These are phyloP conservation scores for Hippocampus barbouri DNA, from an alignment of 2,113 vertebrate genomes.

Conservation along the genomic window DNA sequence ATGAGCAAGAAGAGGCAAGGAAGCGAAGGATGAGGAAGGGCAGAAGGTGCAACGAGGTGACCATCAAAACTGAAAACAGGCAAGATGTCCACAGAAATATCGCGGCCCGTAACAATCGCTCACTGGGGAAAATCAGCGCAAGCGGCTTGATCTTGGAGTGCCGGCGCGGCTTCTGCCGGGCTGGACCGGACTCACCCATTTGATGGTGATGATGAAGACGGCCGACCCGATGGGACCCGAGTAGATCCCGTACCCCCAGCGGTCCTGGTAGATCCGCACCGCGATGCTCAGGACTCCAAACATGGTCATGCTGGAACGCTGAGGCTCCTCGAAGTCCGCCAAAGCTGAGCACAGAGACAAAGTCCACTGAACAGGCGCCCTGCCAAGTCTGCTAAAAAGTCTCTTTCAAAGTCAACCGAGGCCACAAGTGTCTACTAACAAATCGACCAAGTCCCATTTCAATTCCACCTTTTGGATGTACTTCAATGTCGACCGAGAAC, in stretches of 20 bases:
- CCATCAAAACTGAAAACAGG: too few relatives aligned
- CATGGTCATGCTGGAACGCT: slow-evolving; percentile 86
- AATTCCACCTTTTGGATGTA: too few relatives aligned
- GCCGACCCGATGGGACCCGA: slow-evolving; percentile 91
- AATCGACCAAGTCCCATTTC: too few relatives aligned
- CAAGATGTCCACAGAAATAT: too few relatives aligned
- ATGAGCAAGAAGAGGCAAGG: background rate
- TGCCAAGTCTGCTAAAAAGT: background rate
- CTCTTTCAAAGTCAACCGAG: background rate
- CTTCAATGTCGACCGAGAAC: too few relatives aligned
- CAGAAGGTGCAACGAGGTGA: background rate
- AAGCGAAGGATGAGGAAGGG: background rate
- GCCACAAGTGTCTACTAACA: too few relatives aligned
- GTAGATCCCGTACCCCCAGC: slow-evolving; percentile 90
- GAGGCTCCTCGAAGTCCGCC: slow-evolving; percentile 93
- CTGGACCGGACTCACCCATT: slow-evolving; percentile 79
- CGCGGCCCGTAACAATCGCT: background rate
- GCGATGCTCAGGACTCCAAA: slow-evolving; percentile 87
- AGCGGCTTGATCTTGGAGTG: background rate
- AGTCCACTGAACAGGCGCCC: too few relatives aligned
- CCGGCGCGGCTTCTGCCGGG: background rate
- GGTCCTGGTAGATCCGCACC: slow-evolving; percentile 89
- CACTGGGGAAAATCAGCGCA: background rate
- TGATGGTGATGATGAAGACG: slow-evolving; percentile 84
- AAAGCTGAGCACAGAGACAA: slow-evolving; percentile 70